phyloP scores from a whole-genome alignment of 2,113 vertebrate genomes.

The Pedionomus torquatus region DNA sequence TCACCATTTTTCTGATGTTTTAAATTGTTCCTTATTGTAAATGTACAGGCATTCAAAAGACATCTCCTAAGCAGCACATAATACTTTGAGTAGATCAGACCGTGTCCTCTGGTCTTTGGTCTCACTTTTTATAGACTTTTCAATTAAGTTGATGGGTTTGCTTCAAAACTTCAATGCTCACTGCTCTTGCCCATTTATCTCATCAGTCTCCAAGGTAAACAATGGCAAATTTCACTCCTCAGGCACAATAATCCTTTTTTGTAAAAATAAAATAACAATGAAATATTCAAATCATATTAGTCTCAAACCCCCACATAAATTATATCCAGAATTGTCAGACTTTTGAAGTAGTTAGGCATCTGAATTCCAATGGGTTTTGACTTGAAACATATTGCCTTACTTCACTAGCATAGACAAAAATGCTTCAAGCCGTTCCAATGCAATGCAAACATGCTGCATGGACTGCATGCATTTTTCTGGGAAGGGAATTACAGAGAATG shows the following conservation, averaged over 20 bases:
- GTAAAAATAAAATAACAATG: neutral
- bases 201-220: neutral
- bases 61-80: neutral
- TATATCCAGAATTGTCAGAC: neutral
- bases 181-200: neutral
- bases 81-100: neutral
- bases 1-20: neutral
- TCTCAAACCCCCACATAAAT: neutral
- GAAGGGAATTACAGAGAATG: neutral
- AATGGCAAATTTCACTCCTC: neutral
- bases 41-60: neutral
- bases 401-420: neutral
- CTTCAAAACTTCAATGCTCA: neutral
- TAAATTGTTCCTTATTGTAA: neutral
- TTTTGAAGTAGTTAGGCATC: neutral
- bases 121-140: neutral
- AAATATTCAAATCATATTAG: neutral
- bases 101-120: neutral
- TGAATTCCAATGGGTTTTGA: neutral
- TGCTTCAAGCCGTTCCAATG: neutral
- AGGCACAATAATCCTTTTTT: neutral
- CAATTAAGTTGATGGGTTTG: neutral
- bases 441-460: neutral
- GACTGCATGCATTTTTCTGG: neutral
- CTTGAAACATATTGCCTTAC: neutral